Conservation (phyloP, 2,113 vertebrate species). For the Nerophis ophidion region DNA sequence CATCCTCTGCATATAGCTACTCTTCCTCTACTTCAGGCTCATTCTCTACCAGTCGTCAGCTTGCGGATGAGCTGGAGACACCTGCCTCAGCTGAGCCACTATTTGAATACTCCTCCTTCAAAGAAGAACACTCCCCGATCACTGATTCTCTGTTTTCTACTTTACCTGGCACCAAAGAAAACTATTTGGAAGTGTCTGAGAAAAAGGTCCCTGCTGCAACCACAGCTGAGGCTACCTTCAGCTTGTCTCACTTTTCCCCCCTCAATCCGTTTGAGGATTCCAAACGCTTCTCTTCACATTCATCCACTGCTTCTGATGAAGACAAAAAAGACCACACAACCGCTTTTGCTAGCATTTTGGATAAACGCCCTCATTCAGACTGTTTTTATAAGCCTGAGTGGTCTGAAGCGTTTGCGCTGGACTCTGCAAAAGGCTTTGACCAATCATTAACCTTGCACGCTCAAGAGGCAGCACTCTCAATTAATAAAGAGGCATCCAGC, state of each 20-base stretch:
- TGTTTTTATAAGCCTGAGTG: conserved; percentile 70
- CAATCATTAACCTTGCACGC: conserved; percentile 43
- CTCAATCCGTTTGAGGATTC: conserved; percentile 74
- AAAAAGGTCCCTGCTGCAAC: conserved; percentile 61
- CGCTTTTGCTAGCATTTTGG: conserved; percentile 55
- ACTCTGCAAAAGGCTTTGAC: conserved; percentile 39
- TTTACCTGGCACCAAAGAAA: conserved; percentile 74
- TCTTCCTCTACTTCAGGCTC: conserved; percentile 77
- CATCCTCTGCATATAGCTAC: conserved; percentile 76
- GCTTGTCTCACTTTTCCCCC: conserved; percentile 69
- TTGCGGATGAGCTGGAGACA: conserved; percentile 72
- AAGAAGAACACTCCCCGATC: conserved; percentile 72
- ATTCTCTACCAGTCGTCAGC: conserved; percentile 73
- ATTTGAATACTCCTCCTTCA: conserved; percentile 78
- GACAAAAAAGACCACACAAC: conserved; percentile 42
- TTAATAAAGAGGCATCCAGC: conserved; percentile 58
- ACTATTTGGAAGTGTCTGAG: conserved; percentile 88
- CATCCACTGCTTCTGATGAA: conserved; percentile 26
- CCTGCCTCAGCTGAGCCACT: conserved; percentile 62
- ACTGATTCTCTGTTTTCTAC: conserved; percentile 62
- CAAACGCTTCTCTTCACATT: conserved; percentile 56
- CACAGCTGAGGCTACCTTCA: conserved; percentile 67
- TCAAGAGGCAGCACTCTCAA: conserved; percentile 37
- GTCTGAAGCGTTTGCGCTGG: conserved; percentile 50
- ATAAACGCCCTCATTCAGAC: conserved; percentile 68